Percentiles rank a stretch among this genome's conserved stretches.
Conservation (phyloP, 2,797 vertebrate genomes). For the Sus cebifrons region DNA sequence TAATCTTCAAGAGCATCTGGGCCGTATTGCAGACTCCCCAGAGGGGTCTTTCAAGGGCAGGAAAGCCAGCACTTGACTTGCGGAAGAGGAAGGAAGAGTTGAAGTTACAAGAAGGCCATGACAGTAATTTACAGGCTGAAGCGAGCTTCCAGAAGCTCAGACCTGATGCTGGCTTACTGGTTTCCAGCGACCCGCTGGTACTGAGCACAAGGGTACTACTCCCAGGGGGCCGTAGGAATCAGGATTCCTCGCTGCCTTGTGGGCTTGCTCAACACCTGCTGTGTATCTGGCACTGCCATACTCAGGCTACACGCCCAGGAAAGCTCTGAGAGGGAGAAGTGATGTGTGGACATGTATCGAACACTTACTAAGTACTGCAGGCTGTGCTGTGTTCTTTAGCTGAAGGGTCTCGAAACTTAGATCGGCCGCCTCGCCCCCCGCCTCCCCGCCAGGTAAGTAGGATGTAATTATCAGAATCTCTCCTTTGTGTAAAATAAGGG, state of each 20-base stretch:
- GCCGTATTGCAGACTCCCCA: slow-evolving; percentile 75
- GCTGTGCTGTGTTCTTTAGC: background rate
- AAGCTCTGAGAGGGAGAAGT: background rate
- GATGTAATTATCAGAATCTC: background rate
- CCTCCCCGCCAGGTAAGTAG: too few relatives aligned
- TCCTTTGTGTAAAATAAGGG: background rate
- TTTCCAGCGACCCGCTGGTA: background rate
- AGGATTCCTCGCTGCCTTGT: background rate
- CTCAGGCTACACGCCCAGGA: background rate
- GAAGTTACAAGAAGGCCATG: background rate
- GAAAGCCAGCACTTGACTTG: background rate
- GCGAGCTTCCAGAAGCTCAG: background rate
- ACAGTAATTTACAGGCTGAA: background rate
- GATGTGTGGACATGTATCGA: fast-evolving
- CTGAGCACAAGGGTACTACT: fast-evolving
- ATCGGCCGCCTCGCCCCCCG: background rate
- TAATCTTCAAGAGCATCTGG: slow-evolving; percentile 81
- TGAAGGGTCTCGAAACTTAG: background rate
- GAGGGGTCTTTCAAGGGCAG: slow-evolving; percentile 6
- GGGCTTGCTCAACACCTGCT: background rate
- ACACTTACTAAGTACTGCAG: background rate
- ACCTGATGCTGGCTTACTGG: background rate
- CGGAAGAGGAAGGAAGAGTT: background rate
- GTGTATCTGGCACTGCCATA: background rate
- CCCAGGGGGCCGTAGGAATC: background rate